These are phyloP conservation scores for Danionella dracula DNA, from an alignment of 2,797 vertebrate genomes.

Conservation along the genomic window DNA sequence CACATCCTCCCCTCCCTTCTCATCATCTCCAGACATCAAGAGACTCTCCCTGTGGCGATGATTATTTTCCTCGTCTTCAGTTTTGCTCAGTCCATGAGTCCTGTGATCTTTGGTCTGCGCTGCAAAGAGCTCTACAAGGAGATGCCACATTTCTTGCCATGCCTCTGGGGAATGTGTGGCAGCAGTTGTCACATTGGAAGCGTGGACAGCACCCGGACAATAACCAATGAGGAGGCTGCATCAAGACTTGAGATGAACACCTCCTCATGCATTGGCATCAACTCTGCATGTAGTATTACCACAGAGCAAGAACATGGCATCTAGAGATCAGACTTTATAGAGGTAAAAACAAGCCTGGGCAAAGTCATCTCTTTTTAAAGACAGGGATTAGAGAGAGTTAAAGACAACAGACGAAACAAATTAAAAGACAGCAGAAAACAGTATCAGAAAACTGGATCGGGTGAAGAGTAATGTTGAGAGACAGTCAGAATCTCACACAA, in stretches of 20 bases:
- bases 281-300: neutral
- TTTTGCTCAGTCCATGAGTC: conserved; percentile 57
- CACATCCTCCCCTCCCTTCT: conserved; percentile 56
- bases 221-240: neutral
- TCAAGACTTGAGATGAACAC: neutral
- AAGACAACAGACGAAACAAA: neutral
- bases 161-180: neutral
- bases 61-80: conserved; percentile 55
- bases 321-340: neutral
- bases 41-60: conserved; percentile 41
- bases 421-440: neutral
- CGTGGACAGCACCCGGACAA: neutral
- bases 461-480: too few species aligned
- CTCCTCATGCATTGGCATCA: neutral
- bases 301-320: neutral
- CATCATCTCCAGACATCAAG: conserved; percentile 49
- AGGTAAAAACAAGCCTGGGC: neutral
- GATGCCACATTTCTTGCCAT: conserved; percentile 9
- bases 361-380: neutral
- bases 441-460: neutral
- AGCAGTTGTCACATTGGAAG: neutral
- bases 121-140: conserved; percentile 46
- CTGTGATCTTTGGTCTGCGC: conserved; percentile 61
- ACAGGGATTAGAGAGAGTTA: neutral
- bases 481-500: too few species aligned